These are phyloP conservation scores for Chloroclystis v-ata DNA, from an alignment of 2,888 invertebrate species.

Conservation along the genomic window DNA sequence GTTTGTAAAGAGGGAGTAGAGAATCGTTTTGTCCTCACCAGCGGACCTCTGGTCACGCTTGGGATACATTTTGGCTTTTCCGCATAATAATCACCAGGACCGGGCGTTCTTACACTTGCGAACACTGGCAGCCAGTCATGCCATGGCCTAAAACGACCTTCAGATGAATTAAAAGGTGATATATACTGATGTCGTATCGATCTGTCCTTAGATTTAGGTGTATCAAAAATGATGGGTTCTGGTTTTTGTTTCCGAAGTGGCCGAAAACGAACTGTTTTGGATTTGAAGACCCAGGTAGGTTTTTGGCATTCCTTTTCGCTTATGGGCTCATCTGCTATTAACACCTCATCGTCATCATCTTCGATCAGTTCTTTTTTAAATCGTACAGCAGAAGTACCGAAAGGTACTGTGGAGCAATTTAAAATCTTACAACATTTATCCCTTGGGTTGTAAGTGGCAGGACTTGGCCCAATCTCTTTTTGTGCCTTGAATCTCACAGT, in stretches of 20 bases:
- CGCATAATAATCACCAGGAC: constrained; percentile 49
- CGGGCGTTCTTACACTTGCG: constrained; percentile 46
- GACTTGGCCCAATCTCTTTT: constrained; percentile 49
- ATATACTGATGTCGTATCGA: constrained; percentile 35
- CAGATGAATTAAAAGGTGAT: constrained; percentile 57
- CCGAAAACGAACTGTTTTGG: constrained; percentile 52
- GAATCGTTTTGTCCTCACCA: constrained; percentile 49
- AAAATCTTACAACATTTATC: constrained; percentile 35
- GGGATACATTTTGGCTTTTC: constrained; percentile 46
- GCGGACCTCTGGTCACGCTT: constrained; percentile 52
- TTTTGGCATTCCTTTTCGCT: constrained; percentile 27
- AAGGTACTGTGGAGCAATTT: constrained; percentile 46
- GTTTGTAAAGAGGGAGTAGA: constrained; percentile 16
- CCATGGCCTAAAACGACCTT: constrained; percentile 59
- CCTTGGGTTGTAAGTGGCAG: constrained; percentile 46
- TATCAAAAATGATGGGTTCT: too few relatives aligned
- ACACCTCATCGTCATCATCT: constrained; percentile 18
- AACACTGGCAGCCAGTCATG: constrained; percentile 52
- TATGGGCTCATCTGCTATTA: constrained; percentile 13
- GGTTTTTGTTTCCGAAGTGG: too few relatives aligned
- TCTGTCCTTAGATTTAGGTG: constrained; percentile 31
- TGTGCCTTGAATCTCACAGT: constrained; percentile 46
- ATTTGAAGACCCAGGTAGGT: constrained; percentile 56
- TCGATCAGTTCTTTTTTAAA: constrained; percentile 43
- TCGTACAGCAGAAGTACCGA: constrained; percentile 47